Conservation (phyloP, 2,888 invertebrate species). For the Dolomedes plantarius region DNA sequence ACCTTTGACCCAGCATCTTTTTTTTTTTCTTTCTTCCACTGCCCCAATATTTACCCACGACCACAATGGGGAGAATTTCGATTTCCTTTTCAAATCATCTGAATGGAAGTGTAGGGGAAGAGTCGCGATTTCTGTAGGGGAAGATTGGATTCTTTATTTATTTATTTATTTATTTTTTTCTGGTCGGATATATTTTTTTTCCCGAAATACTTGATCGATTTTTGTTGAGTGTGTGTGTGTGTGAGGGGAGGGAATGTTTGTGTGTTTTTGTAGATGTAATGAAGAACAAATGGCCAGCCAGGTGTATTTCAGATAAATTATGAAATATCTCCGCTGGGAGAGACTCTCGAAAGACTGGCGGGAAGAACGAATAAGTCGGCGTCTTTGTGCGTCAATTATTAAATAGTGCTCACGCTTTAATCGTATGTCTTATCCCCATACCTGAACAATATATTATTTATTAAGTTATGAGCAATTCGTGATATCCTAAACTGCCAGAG, state of each 20-base stretch:
- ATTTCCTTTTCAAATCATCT: conserved; percentile 14
- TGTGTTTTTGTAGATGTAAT: conserved; percentile 6
- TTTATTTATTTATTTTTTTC: background rate
- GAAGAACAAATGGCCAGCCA: conserved; percentile 1
- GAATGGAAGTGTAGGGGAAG: conserved; percentile 5
- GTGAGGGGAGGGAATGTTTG: background rate
- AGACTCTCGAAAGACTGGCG: too few species aligned
- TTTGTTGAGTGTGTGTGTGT: background rate
- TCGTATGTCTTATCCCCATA: too few species aligned
- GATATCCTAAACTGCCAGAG: too few species aligned
- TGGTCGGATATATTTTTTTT: background rate
- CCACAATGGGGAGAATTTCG: conserved; percentile 4
- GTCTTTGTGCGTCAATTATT: too few species aligned
- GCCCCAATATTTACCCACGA: conserved; percentile 4
- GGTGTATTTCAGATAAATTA: conserved; percentile 1
- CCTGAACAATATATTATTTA: too few species aligned
- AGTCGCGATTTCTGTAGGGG: background rate
- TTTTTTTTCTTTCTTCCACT: background rate
- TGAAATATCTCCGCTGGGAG: background rate
- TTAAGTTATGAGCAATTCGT: too few species aligned
- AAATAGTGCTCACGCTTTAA: too few species aligned
- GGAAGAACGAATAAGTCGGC: conserved; percentile 11
- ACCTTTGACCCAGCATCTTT: background rate
- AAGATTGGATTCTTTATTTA: background rate
- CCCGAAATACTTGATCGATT: conserved; percentile 8